Evolutionary conservation across 1,140 invertebrate species (phyloP).

Genomic region (Microplitis demolitor): DNA sequence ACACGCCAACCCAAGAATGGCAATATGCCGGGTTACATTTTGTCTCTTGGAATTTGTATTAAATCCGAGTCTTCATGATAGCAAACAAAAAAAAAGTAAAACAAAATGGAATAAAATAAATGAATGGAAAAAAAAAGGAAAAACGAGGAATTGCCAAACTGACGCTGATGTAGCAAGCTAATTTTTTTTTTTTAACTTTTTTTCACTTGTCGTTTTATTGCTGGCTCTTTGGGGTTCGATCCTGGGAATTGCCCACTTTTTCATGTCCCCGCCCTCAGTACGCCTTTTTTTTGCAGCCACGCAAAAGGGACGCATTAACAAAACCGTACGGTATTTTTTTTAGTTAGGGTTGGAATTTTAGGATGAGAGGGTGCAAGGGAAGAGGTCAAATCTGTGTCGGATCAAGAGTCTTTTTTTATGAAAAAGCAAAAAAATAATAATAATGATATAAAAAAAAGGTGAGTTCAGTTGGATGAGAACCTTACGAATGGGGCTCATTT

Average conservation of each 20-base stretch:
- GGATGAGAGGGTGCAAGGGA: neutral
- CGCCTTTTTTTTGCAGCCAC: neutral
- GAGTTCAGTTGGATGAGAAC: neutral
- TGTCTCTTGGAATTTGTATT: slow-evolving; percentile 33
- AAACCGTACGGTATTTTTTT: neutral
- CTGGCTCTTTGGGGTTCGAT: neutral
- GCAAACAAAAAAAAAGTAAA: neutral
- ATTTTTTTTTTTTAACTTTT: neutral
- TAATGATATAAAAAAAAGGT: no score
- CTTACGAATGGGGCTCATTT: slow-evolving; percentile 16
- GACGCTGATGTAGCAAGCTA: neutral
- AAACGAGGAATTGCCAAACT: neutral
- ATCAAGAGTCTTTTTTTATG: neutral
- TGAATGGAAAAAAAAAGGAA: neutral
- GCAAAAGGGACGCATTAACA: neutral
- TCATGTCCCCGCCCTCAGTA: neutral
- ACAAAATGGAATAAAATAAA: no score
- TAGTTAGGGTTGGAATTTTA: neutral
- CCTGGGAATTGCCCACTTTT: neutral
- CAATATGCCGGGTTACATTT: slow-evolving; percentile 32
- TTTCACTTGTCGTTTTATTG: neutral
- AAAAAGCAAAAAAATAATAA: neutral
- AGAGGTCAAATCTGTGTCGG: neutral
- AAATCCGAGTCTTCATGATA: slow-evolving; percentile 22
- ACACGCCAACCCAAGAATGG: slow-evolving; percentile 30